Conservation (phyloP, 2,113 vertebrate genomes). For the Lamprotornis superbus region DNA sequence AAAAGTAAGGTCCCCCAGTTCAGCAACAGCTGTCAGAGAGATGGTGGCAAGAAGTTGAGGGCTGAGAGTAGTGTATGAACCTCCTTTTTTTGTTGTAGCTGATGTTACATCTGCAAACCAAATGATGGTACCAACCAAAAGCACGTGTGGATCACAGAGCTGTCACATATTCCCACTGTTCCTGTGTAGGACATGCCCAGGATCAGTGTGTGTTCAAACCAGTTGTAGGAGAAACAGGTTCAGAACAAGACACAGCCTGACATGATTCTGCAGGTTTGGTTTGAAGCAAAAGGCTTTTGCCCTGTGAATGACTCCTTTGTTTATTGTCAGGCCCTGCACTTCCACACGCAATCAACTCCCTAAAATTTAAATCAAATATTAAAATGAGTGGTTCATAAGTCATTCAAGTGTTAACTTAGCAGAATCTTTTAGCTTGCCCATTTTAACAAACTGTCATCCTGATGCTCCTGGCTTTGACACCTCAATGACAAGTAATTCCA, state of each 20-base stretch:
- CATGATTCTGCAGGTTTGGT: neutral
- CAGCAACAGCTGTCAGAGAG: neutral
- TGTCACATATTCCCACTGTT: neutral
- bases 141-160: accelerated
- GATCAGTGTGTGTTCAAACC: neutral
- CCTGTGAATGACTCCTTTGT: neutral
- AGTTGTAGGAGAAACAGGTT: neutral
- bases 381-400: constrained; percentile 5
- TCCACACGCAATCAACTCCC: neutral
- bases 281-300: neutral
- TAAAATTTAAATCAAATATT: constrained; percentile 12
- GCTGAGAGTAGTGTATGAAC: neutral
- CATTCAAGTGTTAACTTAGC: constrained; percentile 15
- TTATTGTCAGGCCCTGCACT: neutral
- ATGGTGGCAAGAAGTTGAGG: neutral
- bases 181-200: neutral
- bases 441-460: constrained; percentile 12
- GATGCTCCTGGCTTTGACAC: neutral
- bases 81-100: neutral
- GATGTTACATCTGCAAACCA: neutral
- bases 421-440: neutral
- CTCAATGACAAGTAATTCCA: neutral
- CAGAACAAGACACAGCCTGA: neutral
- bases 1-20: neutral
- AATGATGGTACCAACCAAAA: neutral